A percentile compares a stretch with the other conserved stretches of the same genome.
These are phyloP conservation scores for Tychaedon coryphoeus DNA, from an alignment of 2,113 vertebrate species.

Conservation along the genomic window DNA sequence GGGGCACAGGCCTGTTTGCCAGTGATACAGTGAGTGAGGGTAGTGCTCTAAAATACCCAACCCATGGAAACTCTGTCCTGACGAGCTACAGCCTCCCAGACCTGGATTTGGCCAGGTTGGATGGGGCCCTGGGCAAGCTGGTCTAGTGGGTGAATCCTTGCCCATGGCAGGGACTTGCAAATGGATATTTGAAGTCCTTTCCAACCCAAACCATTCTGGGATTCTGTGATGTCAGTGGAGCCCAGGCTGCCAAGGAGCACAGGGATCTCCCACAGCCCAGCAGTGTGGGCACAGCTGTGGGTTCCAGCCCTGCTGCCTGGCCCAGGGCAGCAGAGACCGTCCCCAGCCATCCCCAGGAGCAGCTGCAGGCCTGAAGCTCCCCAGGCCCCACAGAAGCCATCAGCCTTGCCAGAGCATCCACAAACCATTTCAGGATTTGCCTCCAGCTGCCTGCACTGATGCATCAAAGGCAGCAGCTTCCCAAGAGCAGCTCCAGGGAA, in stretches of 20 bases:
- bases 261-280: too few species aligned
- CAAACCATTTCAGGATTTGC: background rate
- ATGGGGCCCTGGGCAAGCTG: background rate
- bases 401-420: background rate
- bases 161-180: background rate
- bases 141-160: background rate
- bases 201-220: background rate
- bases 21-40: accelerated
- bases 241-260: background rate
- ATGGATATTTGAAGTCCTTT: background rate
- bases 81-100: background rate
- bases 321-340: background rate
- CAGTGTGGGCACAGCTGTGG: background rate
- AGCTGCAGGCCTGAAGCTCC: accelerated
- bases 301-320: background rate
- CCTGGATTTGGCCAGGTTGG: background rate
- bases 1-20: accelerated
- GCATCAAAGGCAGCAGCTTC: background rate
- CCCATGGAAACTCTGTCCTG: background rate
- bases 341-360: background rate
- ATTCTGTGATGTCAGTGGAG: background rate
- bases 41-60: background rate
- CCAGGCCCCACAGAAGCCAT: background rate
- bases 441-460: background rate
- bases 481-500: background rate